Conservation (phyloP, 2,888 invertebrate genomes). For the Eurytoma californica region DNA sequence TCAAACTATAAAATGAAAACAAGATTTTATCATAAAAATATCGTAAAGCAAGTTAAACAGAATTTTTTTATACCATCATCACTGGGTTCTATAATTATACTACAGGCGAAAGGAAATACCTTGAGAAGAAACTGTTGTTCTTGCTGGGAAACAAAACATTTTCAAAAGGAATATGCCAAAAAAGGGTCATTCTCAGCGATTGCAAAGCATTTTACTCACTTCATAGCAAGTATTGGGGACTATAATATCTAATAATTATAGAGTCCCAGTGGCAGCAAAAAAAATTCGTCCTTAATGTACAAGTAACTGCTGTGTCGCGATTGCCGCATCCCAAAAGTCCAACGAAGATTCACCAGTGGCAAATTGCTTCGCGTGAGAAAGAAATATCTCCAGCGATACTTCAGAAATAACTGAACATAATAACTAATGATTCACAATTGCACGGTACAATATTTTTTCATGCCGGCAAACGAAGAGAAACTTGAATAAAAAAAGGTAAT, state of each 20-base stretch:
- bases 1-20: neutral
- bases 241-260: constrained; percentile 22
- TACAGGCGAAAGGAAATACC: neutral
- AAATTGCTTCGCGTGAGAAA: constrained; percentile 19
- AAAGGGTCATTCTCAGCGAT: constrained; percentile 14
- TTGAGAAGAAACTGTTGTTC: neutral
- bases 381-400: constrained; percentile 23
- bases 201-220: neutral
- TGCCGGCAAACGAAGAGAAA: neutral
- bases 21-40: neutral
- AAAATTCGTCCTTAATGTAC: neutral
- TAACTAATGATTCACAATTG: constrained; percentile 27
- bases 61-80: neutral
- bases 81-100: too few species aligned
- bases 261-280: neutral
- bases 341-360: constrained; percentile 16
- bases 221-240: neutral
- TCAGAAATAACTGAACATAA: constrained; percentile 14
- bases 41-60: neutral
- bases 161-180: neutral
- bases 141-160: neutral
- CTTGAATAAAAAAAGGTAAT: too few species aligned
- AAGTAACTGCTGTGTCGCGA: neutral
- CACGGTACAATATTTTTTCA: neutral
- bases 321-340: constrained; percentile 17